Evolutionary conservation across 2,888 invertebrate genomes (phyloP).

Genomic region (Ditylenchus weischeri): DNA sequence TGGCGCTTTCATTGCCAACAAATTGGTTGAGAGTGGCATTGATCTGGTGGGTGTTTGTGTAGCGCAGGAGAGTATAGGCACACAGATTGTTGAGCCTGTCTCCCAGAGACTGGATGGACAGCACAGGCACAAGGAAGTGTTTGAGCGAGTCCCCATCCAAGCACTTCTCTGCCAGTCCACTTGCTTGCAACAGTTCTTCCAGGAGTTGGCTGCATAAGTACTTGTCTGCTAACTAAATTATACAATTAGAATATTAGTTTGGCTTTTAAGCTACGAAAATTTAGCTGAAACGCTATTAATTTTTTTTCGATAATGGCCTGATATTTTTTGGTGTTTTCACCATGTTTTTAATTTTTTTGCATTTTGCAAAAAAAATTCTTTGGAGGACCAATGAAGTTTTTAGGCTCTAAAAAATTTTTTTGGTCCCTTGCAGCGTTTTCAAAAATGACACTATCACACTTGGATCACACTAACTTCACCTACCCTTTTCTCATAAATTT

Average conservation of each 20-base stretch:
- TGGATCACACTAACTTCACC: no score
- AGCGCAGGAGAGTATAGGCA: slow-evolving; percentile 18
- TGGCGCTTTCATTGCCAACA: neutral
- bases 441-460: no score
- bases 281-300: neutral
- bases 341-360: neutral
- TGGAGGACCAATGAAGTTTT: no score
- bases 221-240: slow-evolving; percentile 48
- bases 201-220: slow-evolving; percentile 45
- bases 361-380: no score
- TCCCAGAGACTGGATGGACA: slow-evolving; percentile 16
- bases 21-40: slow-evolving; percentile 9
- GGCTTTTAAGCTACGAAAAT: neutral
- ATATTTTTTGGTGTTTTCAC: no score
- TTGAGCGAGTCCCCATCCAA: slow-evolving; percentile 42
- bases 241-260: neutral
- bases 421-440: no score
- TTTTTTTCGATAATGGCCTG: neutral
- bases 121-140: slow-evolving; percentile 36
- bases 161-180: slow-evolving; percentile 38
- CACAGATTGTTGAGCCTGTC: slow-evolving; percentile 14
- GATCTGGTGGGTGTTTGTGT: slow-evolving; percentile 13
- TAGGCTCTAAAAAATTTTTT: no score
- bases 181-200: slow-evolving; percentile 34
- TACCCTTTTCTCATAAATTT: no score